phyloP scores from a whole-genome alignment of 2,113 vertebrate genomes.

The Tretioscincus oriximinensis region DNA sequence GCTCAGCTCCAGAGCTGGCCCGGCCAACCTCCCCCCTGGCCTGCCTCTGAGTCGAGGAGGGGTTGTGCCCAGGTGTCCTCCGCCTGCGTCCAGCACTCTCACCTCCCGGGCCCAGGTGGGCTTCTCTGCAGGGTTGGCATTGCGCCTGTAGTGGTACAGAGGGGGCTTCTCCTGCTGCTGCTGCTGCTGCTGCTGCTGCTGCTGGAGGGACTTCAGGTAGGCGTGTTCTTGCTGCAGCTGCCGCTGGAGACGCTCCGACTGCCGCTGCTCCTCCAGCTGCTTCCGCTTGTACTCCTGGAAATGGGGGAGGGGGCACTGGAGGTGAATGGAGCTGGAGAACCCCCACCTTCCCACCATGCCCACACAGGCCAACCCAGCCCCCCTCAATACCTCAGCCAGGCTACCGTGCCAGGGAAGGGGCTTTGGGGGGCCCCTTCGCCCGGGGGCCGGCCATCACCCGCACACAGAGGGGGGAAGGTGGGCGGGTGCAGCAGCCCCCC shows the following conservation, averaged over 20 bases:
- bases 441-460: fast-evolving
- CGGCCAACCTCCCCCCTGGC: background rate
- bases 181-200: slow-evolving; percentile 73
- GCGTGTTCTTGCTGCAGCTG: slow-evolving; percentile 93
- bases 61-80: background rate
- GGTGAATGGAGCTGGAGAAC: too few relatives aligned
- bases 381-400: background rate
- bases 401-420: background rate
- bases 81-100: background rate
- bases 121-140: slow-evolving; percentile 83
- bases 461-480: background rate
- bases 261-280: slow-evolving; percentile 91
- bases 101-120: slow-evolving; percentile 92
- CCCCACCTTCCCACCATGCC: background rate
- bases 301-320: slow-evolving; percentile 11
- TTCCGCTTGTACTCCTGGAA: slow-evolving; percentile 90
- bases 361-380: background rate
- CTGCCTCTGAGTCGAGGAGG: too few relatives aligned
- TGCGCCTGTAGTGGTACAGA: slow-evolving; percentile 87
- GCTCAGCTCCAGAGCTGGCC: background rate
- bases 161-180: slow-evolving; percentile 78
- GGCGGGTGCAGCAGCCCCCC: background rate
- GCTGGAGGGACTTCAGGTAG: slow-evolving; percentile 89
- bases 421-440: background rate
- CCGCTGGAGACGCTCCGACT: slow-evolving; percentile 88